Evolutionary conservation across 2,797 vertebrate species (phyloP).

Genomic region (Paedocypris micromegethes): DNA sequence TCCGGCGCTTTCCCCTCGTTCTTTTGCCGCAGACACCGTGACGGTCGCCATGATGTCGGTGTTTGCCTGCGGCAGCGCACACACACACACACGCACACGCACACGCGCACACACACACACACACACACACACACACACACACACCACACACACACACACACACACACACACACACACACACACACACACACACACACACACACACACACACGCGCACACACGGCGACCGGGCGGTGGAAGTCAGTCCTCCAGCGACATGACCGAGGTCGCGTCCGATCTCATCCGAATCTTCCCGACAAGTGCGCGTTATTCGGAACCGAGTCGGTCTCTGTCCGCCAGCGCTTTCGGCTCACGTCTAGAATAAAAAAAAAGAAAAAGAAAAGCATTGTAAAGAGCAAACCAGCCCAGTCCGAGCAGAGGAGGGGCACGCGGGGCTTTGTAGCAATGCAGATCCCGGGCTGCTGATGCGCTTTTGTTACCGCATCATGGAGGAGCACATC

Average conservation of each 20-base stretch:
- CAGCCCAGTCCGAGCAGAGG: constrained; percentile 67
- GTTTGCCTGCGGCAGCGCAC: constrained; percentile 67
- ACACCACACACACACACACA: constrained; percentile 61
- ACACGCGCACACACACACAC: constrained; percentile 54
- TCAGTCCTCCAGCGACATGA: constrained; percentile 62
- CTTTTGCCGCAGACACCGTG: constrained; percentile 67
- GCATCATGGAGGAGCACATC: constrained; percentile 63
- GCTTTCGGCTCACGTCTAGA: constrained; percentile 17
- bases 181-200: constrained; percentile 62
- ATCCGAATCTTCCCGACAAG: constrained; percentile 53
- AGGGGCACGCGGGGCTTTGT: constrained; percentile 70
- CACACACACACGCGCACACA: constrained; percentile 43
- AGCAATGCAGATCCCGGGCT: constrained; percentile 71
- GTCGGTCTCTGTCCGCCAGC: constrained; percentile 34
- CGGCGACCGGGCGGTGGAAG: constrained; percentile 48
- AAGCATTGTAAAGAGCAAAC: constrained; percentile 54
- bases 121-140: constrained; percentile 48
- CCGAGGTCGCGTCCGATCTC: constrained; percentile 47
- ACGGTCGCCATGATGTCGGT: constrained; percentile 71
- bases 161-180: constrained; percentile 47
- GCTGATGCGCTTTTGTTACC: constrained; percentile 53
- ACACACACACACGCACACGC: constrained; percentile 64
- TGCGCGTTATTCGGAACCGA: constrained; percentile 31
- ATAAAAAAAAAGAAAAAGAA: constrained; percentile 56
- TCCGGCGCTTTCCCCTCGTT: constrained; percentile 53